phyloP scores from a whole-genome alignment of 2,888 invertebrate genomes.

The Idaea straminata region DNA sequence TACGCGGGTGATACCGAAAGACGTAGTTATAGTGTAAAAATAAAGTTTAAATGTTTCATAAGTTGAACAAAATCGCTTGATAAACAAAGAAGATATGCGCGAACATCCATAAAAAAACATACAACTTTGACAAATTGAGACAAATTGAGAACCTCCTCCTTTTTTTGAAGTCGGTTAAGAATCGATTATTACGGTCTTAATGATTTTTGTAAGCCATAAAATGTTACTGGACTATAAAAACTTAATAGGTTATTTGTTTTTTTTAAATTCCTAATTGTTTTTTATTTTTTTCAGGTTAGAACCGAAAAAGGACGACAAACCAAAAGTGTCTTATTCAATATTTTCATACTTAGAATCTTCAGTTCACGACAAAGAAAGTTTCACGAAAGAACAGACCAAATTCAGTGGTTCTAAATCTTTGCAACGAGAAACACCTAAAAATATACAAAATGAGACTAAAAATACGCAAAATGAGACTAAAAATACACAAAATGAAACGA shows the following conservation, averaged over 20 bases:
- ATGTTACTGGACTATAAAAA: too few relatives aligned
- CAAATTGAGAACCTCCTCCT: too few relatives aligned
- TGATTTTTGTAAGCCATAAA: too few relatives aligned
- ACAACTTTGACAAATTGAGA: too few relatives aligned
- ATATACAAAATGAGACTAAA: conserved; percentile 9
- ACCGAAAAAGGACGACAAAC: conserved; percentile 62
- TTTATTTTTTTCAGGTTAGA: conserved; percentile 60
- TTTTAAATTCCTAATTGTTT: not conserved
- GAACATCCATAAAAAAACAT: too few relatives aligned
- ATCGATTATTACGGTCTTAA: too few relatives aligned
- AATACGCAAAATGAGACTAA: conserved; percentile 6
- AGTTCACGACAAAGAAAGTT: conserved; percentile 78
- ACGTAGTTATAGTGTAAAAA: too few relatives aligned
- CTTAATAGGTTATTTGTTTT: not conserved
- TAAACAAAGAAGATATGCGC: too few relatives aligned
- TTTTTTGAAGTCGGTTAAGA: too few relatives aligned
- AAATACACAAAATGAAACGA: conserved; percentile 4
- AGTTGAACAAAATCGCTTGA: too few relatives aligned
- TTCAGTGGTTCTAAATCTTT: conserved; percentile 70
- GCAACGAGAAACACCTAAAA: conserved; percentile 16
- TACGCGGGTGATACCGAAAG: too few relatives aligned
- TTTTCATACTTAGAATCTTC: conserved; percentile 87
- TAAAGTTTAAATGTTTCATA: too few relatives aligned
- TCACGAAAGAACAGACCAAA: conserved; percentile 67
- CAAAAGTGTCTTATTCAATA: conserved; percentile 85